Evolutionary conservation across 1,140 invertebrate genomes (phyloP).

Genomic region (Procambarus clarkii): DNA sequence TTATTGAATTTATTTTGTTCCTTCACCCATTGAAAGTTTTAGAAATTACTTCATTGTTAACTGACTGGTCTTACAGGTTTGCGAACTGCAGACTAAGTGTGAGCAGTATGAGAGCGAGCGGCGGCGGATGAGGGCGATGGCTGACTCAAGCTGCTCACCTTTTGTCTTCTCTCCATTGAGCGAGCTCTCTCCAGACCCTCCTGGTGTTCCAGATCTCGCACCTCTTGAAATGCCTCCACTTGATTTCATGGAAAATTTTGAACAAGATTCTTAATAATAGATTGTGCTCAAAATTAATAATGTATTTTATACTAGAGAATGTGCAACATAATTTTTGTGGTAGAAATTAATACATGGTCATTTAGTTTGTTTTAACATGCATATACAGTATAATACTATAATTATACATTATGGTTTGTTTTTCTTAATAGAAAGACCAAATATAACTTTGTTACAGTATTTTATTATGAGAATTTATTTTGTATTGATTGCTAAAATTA

Average conservation of each 20-base stretch:
- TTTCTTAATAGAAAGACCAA: no score
- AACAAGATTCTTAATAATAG: slow-evolving; percentile 30
- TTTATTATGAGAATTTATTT: no score
- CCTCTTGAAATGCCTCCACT: slow-evolving; percentile 54
- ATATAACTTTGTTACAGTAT: no score
- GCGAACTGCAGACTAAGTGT: slow-evolving; percentile 45
- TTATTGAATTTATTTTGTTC: neutral
- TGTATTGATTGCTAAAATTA: no score
- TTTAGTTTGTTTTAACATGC: no score
- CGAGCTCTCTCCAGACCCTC: slow-evolving; percentile 58
- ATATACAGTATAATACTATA: no score
- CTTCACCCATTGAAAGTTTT: no score
- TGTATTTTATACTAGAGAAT: neutral
- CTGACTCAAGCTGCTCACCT: slow-evolving; percentile 62
- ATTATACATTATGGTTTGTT: no score
- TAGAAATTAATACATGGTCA: neutral
- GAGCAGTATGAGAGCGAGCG: slow-evolving; percentile 51
- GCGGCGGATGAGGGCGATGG: slow-evolving; percentile 46
- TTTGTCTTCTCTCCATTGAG: slow-evolving; percentile 60
- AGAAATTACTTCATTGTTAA: no score
- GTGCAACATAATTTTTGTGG: neutral
- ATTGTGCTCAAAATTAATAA: neutral
- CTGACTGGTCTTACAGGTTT: slow-evolving; percentile 7
- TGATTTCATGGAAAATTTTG: slow-evolving; percentile 56
- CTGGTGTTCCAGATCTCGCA: slow-evolving; percentile 48